Evolutionary conservation across 2,113 vertebrate genomes (phyloP), one percentile per base, ranked within the genome.

Genomic region (Petaurus breviceps): DNA sequence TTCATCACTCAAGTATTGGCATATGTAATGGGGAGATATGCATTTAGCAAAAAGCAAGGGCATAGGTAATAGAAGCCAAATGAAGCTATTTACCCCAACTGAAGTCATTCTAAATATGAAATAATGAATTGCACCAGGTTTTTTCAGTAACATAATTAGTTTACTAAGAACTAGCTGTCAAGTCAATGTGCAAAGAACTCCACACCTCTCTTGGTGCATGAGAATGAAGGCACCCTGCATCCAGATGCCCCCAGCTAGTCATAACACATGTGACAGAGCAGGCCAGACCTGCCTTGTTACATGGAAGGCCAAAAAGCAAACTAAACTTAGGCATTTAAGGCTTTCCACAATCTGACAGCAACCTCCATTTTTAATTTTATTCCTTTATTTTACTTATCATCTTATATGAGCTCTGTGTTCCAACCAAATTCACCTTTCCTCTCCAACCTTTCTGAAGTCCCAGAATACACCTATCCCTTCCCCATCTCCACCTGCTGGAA

Each of bases 121-220:
- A 28, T 91, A 95, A 92, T 0, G 0, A 95, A 77, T 94, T 51
- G 43, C 51, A 93, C 89, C 68, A 92, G 93, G 92, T 94, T 8
- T 68, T 49, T 93, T 61, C 51, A 53, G 68, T 51, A 89, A 46
- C 92, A 96, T 94, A 54, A 93, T 97, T 97, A 93, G 90, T 94
- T 97, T 93, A 84, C 61, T 89, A 25, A 90, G 90, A 90, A 90
- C 90, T 90, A 90, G 47, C 90, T 90, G 90, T 90, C 90, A 90
- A 90, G 90, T 90, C 90, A 90, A 31, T 90, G 90, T 90, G 47
- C 89, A 90, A 49, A 90, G 89, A 90, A 47, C 89, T 90, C 11
- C 89, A 90, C 89, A 90, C 89, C 47, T 90, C 46, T 90, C 46
- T 49, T 90, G 89, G 46, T 90, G 89, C 90, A 90, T 25, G 90